phyloP scores from a whole-genome alignment of 2,888 invertebrate species.

The Dryococelus australis region DNA sequence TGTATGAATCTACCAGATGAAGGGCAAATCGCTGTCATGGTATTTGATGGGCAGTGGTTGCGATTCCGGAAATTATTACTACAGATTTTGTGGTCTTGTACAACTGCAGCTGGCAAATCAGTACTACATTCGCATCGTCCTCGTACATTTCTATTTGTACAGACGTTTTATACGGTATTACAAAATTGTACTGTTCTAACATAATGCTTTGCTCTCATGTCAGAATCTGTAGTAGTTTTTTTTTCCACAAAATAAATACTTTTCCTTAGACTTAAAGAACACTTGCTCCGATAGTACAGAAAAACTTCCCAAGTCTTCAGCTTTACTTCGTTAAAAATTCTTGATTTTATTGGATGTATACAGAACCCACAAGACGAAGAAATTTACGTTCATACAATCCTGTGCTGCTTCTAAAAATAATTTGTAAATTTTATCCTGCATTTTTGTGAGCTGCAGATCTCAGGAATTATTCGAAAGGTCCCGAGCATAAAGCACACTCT shows the following conservation, averaged over 20 bases:
- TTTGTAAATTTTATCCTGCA: too few species aligned
- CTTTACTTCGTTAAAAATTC: neutral
- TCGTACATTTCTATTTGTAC: neutral
- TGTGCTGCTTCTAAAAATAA: neutral
- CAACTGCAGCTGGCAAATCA: conserved; percentile 4
- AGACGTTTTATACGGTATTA: neutral
- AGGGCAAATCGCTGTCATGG: neutral
- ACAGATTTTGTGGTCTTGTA: neutral
- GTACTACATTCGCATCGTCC: neutral
- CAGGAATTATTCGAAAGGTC: too few species aligned
- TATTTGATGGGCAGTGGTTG: neutral
- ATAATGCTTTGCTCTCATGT: neutral
- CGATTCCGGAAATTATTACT: neutral
- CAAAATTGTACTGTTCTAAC: conserved; percentile 12
- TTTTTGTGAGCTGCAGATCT: too few species aligned
- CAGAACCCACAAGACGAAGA: neutral
- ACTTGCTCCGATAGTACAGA: neutral
- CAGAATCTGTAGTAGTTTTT: neutral
- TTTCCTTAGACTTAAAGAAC: neutral
- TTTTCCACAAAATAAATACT: neutral
- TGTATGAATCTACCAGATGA: neutral
- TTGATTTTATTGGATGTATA: neutral
- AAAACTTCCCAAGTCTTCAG: neutral
- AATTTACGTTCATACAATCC: neutral
- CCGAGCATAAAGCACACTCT: too few species aligned